Conservation (phyloP, 1,140 invertebrate species). For the Drosophila tristis region DNA sequence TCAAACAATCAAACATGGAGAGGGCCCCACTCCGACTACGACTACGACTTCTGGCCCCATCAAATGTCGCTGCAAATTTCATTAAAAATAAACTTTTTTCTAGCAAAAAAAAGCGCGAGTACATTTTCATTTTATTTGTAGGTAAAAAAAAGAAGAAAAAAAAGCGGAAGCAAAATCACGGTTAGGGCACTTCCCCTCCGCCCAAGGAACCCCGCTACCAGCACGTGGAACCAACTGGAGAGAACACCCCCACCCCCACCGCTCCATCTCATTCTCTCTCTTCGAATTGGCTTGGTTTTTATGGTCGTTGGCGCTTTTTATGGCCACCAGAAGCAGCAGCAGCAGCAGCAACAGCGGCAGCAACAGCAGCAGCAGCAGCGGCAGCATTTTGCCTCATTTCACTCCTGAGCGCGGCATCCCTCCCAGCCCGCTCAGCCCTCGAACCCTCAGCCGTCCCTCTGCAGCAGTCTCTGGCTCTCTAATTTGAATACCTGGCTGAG, state of each 20-base stretch:
- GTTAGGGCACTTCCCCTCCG: slow-evolving; percentile 54
- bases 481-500: slow-evolving; percentile 74
- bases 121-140: slow-evolving; percentile 80
- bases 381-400: slow-evolving; percentile 69
- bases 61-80: slow-evolving; percentile 80
- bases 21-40: slow-evolving; percentile 27
- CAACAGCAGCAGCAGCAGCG: no score
- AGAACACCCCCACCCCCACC: background rate
- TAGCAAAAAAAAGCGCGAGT: slow-evolving; percentile 58
- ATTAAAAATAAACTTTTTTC: slow-evolving; percentile 81
- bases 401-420: slow-evolving; percentile 40
- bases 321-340: slow-evolving; percentile 48
- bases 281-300: slow-evolving; percentile 64
- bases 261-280: background rate
- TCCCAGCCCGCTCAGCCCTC: no score
- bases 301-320: slow-evolving; percentile 74
- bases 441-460: no score
- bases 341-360: slow-evolving; percentile 17
- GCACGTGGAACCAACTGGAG: no score
- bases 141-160: slow-evolving; percentile 33
- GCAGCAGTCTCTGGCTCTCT: slow-evolving; percentile 36
- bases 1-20: slow-evolving; percentile 42
- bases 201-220: no score
- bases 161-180: slow-evolving; percentile 57
- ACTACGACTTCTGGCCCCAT: slow-evolving; percentile 35